Evolutionary conservation across 2,888 invertebrate genomes (phyloP), one percentile per base, ranked within the genome.

Genomic region (Chrysolina haemoptera): DNA sequence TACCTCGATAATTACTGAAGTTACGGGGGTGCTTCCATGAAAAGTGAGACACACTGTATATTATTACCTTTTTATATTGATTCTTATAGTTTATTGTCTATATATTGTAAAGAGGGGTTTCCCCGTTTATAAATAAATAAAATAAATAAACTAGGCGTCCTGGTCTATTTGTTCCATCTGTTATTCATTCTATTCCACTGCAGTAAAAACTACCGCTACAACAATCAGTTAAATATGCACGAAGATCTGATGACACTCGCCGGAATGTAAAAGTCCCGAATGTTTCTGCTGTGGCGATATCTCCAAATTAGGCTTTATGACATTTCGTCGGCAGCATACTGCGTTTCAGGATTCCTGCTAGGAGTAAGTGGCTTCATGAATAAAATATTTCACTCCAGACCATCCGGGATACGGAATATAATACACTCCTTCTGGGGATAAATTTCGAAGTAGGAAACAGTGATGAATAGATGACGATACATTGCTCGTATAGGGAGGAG

Each of bases 211-310:
- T 59, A 14, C 16, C 27, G 27, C 35, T 59, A 22, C n/a, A 59
- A 8, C 27, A 59, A 27, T 59, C 27, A 27, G 6, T 59, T 59
- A 35, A 59, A 27, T 27, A 59, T 27, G 59, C n/a, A 59, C 27
- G 59, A 59, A 35, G 59, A 59, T 16, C 35, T 27, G 59, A 59
- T 59, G 59, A 59, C 59, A 59, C 35, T 35, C n/a, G 59, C 59
- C 35, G 59, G 35, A 59, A 35, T 59, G 59, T 59, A 59, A 59
- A 59, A 59, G 59, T 14, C 59, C 35, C 59, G n/a, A 59, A 59
- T 59, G 59, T 27, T n/a, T 27, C 59, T n/a, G n/a, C 35, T 59
- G 59, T 22, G 59, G 35, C 59, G 35, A 59, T 59, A 59, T 59
- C 35, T 59, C n/a, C 59, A 59, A 59, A 59, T 59, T 35, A 59